Conservation (phyloP, 2,797 vertebrate species). For the Gymnoscopelus braueri region DNA sequence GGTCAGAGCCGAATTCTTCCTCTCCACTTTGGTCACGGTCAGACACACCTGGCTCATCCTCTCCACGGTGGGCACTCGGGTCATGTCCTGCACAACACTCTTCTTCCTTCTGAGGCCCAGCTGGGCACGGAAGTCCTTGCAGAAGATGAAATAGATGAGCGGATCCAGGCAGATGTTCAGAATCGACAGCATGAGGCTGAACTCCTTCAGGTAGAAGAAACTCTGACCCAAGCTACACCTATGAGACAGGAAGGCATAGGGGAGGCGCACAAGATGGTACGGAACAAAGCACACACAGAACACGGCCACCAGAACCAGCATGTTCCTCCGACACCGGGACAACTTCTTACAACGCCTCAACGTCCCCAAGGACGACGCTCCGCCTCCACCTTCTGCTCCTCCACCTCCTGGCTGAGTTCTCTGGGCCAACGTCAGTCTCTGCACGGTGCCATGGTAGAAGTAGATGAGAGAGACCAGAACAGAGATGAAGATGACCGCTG, state of each 20-base stretch:
- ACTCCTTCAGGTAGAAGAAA: conserved; percentile 71
- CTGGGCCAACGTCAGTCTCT: conserved; percentile 47
- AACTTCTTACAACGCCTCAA: conserved; percentile 49
- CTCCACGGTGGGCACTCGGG: no score
- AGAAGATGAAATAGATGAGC: conserved; percentile 80
- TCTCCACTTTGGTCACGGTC: no score
- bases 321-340: conserved; percentile 68
- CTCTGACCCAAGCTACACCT: neutral
- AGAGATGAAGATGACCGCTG: conserved; percentile 54
- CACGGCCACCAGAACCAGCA: conserved; percentile 72
- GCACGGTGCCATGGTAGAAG: conserved; percentile 69
- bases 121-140: conserved; percentile 67
- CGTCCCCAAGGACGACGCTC: neutral
- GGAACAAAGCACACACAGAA: conserved; percentile 80
- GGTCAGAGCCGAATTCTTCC: no score
- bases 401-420: conserved; percentile 3
- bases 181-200: conserved; percentile 58
- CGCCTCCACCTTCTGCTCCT: no score
- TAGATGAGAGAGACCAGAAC: conserved; percentile 64
- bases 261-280: conserved; percentile 75
- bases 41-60: no score
- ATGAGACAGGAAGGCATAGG: conserved; percentile 54
- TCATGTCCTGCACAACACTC: no score
- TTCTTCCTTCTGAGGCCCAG: conserved; percentile 20
- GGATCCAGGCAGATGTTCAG: conserved; percentile 80